Base-by-base conservation (phyloP, 2,113 vertebrate genomes). In the Alces alces region DNA sequence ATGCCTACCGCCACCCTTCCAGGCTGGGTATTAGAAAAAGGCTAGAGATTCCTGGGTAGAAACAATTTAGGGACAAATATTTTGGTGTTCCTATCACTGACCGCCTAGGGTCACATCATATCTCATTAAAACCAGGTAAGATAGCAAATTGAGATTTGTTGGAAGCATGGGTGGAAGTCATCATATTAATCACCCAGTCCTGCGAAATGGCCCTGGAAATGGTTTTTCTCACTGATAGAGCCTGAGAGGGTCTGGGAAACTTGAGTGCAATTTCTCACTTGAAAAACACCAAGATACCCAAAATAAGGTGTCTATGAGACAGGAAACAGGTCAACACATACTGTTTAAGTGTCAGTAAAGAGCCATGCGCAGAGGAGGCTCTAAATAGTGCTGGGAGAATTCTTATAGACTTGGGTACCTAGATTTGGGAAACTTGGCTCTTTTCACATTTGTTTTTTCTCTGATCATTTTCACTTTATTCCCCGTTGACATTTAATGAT, bases 381-480 rank as follows among this genome's bases (percentile, higher is more conserved):
- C 30, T 55, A 30, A 80, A 70, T 21, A 36, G 36, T 17, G 33
- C 58, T 84, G 7, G 6, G 25, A 17, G 15, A 87, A 57, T 84
- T 96, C 45, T 64, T 89, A 12, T 5, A 76, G 50, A 19, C 9
- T 61, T 55, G 9, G 13, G 21, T 79, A 43, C 8, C 0, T 27
- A 7, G n/a, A 28, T 64, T 87, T 80, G 87, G 6, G 54, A 94
- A 96, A 57, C 28, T n/a, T 87, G 84, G 17, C 19, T 93, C 5
- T 86, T 79, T 91, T 64, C 86, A 66, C 89, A n/a, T n/a, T 86
- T 91, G 15, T 60, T 86, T 79, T n/a, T 43, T 43, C 12, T 79
- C 19, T 76, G 84, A 73, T 60, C 86, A 84, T 82, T 85, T 92
- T 92, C 16, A 58, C 60, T 86, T 79, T 54, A 5, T 84, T 80